Conservation (phyloP, 2,113 vertebrate genomes). For the Panthera uncia region DNA sequence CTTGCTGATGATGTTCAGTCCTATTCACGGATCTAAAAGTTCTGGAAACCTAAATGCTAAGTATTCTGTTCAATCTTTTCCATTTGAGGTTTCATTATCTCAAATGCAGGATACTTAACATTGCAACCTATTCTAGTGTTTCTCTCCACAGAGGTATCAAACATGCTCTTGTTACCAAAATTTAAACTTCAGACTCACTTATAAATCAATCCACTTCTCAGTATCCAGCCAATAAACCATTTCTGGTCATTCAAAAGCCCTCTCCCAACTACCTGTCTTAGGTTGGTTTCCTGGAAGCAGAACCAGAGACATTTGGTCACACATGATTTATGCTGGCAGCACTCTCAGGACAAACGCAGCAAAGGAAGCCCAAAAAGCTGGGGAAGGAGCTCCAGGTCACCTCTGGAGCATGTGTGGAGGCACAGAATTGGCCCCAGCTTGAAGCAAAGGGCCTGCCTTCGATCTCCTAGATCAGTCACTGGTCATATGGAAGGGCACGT, state of each 20-base stretch:
- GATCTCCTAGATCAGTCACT: neutral
- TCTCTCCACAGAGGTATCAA: neutral
- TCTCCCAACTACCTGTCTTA: neutral
- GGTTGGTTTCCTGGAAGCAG: neutral
- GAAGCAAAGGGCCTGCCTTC: neutral
- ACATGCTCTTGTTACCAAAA: neutral
- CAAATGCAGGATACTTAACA: neutral
- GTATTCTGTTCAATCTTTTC: neutral
- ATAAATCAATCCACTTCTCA: neutral
- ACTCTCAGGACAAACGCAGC: neutral
- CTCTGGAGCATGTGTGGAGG: neutral
- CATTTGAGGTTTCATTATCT: neutral
- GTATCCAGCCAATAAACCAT: neutral
- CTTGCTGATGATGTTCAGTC: neutral
- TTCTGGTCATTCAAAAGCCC: neutral
- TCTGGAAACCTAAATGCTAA: neutral
- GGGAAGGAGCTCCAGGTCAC: rapidly evolving
- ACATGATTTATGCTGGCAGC: neutral
- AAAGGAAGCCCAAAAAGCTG: rapidly evolving
- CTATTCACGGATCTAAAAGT: neutral
- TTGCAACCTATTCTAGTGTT: neutral
- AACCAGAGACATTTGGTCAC: neutral
- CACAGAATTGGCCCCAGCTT: neutral
- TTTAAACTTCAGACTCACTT: neutral
- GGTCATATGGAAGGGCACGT: neutral